phyloP scores from a whole-genome alignment of 2,888 invertebrate genomes.

The Cataglyphis altisquamis region DNA sequence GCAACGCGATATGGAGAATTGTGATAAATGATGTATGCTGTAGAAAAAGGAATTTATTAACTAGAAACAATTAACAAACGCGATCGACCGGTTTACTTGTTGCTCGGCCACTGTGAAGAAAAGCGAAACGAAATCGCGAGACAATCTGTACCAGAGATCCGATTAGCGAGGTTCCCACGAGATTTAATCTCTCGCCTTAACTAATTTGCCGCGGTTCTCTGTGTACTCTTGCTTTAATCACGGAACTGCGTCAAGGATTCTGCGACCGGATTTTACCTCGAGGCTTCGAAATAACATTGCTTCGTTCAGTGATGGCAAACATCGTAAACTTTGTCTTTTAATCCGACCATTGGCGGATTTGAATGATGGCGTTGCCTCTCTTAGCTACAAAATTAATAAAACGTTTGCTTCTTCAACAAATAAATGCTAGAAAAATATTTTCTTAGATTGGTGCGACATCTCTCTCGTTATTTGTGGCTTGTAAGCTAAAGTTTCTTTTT shows the following conservation, averaged over 20 bases:
- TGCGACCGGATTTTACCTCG: constrained; percentile 24
- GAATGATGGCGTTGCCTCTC: neutral
- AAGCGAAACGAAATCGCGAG: constrained; percentile 39
- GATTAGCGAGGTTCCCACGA: constrained; percentile 45
- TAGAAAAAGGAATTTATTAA: constrained; percentile 17
- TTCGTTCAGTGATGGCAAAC: constrained; percentile 20
- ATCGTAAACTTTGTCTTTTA: constrained; percentile 28
- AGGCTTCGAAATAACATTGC: constrained; percentile 17
- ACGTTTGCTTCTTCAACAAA: neutral
- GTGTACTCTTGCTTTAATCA: constrained; percentile 13
- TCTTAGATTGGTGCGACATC: neutral
- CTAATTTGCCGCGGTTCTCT: constrained; percentile 29
- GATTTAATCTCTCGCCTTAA: constrained; percentile 37
- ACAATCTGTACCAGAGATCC: constrained; percentile 45
- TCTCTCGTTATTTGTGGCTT: neutral
- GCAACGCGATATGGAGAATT: neutral
- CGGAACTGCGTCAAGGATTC: constrained; percentile 46
- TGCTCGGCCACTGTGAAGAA: neutral
- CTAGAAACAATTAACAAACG: constrained; percentile 30
- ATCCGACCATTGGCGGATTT: constrained; percentile 19
- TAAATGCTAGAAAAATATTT: neutral
- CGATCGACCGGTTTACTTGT: constrained; percentile 40
- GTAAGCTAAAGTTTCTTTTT: neutral
- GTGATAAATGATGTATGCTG: constrained; percentile 26
- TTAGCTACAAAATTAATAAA: neutral